These are phyloP conservation scores for Uropetala carovei DNA, from an alignment of 2,888 invertebrate genomes.

Conservation along the genomic window DNA sequence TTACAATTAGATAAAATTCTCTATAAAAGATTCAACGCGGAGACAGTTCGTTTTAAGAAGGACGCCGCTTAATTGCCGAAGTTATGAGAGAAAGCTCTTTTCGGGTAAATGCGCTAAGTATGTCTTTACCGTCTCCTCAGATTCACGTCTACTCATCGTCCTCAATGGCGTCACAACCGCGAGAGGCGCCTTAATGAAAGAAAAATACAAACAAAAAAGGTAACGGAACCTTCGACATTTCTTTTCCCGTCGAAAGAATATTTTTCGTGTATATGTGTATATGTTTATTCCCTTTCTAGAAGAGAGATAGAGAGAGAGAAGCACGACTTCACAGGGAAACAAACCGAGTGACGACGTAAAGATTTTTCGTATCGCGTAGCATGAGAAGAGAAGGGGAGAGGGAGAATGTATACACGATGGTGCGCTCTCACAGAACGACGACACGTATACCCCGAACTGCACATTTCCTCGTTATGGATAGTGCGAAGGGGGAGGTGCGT, in stretches of 20 bases:
- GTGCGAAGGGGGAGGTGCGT: neutral
- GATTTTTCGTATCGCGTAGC: neutral
- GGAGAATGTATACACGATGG: too few species aligned
- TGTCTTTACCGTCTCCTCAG: too few species aligned
- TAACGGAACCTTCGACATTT: neutral
- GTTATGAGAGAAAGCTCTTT: too few species aligned
- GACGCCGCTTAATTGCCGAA: too few species aligned
- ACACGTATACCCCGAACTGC: neutral
- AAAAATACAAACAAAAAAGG: neutral
- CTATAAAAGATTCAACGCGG: too few species aligned
- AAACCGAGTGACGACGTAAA: neutral
- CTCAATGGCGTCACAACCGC: neutral
- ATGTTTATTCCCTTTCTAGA: neutral
- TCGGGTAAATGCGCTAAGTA: too few species aligned
- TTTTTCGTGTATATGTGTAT: neutral
- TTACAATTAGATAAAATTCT: too few species aligned
- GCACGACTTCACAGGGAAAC: neutral
- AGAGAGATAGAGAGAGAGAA: neutral
- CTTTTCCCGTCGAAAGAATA: neutral
- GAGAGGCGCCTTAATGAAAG: neutral
- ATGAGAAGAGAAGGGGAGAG: neutral
- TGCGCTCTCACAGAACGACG: neutral
- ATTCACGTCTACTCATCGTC: neutral
- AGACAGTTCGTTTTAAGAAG: too few species aligned
- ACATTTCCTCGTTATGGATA: conserved; percentile 14